These are phyloP conservation scores for Diploptera punctata DNA, from an alignment of 2,888 invertebrate species.

Conservation along the genomic window DNA sequence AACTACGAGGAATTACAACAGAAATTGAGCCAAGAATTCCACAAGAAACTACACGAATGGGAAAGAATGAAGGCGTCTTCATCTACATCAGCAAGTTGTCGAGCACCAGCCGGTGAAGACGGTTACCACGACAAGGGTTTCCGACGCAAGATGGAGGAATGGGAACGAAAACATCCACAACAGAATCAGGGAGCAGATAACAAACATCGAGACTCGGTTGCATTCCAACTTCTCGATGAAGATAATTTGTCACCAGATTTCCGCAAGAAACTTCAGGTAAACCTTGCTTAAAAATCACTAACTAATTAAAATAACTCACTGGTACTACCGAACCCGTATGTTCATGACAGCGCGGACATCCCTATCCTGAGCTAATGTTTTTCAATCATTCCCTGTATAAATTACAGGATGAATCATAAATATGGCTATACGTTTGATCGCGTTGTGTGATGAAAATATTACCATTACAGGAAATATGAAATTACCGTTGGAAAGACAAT, in stretches of 20 bases:
- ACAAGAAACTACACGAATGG: slow-evolving; percentile 73
- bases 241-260: slow-evolving; percentile 81
- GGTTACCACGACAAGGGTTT: slow-evolving; percentile 53
- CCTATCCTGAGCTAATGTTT: no score
- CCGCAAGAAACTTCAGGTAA: slow-evolving; percentile 80
- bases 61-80: slow-evolving; percentile 54
- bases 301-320: neutral
- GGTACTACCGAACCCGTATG: no score
- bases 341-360: no score
- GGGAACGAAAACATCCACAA: slow-evolving; percentile 56
- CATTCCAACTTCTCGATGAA: slow-evolving; percentile 54
- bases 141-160: slow-evolving; percentile 58
- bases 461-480: no score
- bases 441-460: no score
- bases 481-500: no score
- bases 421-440: no score
- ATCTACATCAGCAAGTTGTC: neutral
- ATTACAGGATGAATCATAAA: no score
- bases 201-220: slow-evolving; percentile 14
- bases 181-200: slow-evolving; percentile 16
- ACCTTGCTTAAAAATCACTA: no score
- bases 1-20: slow-evolving; percentile 76
- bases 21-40: slow-evolving; percentile 76
- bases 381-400: no score
- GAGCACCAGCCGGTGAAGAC: neutral